Evolutionary conservation across 1,140 invertebrate species (phyloP).

Genomic region (Drosophila triauraria): DNA sequence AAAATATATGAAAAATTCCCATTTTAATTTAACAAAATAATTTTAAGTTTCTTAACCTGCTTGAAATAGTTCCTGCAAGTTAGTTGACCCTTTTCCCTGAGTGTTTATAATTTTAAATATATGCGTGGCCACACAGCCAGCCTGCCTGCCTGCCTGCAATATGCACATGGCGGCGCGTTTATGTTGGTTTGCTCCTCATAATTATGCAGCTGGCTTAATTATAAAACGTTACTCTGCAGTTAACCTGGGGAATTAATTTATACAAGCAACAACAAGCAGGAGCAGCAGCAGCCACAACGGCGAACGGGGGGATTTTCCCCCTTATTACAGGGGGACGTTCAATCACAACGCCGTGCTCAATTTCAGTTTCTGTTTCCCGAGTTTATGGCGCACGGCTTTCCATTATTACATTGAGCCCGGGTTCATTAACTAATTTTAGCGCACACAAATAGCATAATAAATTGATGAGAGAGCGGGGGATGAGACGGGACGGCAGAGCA

Average conservation of each 20-base stretch:
- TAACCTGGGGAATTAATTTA: slow-evolving; percentile 83
- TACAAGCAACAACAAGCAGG: slow-evolving; percentile 55
- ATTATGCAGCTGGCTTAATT: slow-evolving; percentile 83
- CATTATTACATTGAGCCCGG: slow-evolving; percentile 68
- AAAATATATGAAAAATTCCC: neutral
- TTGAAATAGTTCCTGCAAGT: neutral
- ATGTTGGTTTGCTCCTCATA: slow-evolving; percentile 58
- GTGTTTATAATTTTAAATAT: slow-evolving; percentile 34
- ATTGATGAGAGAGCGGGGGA: slow-evolving; percentile 60
- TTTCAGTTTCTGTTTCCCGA: slow-evolving; percentile 34
- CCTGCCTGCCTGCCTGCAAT: slow-evolving; percentile 26
- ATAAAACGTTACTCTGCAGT: slow-evolving; percentile 80
- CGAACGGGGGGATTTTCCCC: slow-evolving; percentile 4
- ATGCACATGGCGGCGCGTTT: slow-evolving; percentile 16
- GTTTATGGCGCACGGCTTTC: slow-evolving; percentile 36
- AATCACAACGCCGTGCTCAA: slow-evolving; percentile 62
- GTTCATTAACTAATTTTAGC: slow-evolving; percentile 81
- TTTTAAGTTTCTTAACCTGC: no score
- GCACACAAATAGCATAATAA: slow-evolving; percentile 75
- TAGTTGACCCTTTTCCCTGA: neutral
- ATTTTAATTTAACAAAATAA: neutral
- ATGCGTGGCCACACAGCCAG: slow-evolving; percentile 17
- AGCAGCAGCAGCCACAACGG: neutral
- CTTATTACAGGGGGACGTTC: slow-evolving; percentile 35
- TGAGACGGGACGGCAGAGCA: slow-evolving; percentile 8